Evolutionary conservation across 2,797 vertebrate species (phyloP).

Genomic region (Dendrocincla fuliginosa): DNA sequence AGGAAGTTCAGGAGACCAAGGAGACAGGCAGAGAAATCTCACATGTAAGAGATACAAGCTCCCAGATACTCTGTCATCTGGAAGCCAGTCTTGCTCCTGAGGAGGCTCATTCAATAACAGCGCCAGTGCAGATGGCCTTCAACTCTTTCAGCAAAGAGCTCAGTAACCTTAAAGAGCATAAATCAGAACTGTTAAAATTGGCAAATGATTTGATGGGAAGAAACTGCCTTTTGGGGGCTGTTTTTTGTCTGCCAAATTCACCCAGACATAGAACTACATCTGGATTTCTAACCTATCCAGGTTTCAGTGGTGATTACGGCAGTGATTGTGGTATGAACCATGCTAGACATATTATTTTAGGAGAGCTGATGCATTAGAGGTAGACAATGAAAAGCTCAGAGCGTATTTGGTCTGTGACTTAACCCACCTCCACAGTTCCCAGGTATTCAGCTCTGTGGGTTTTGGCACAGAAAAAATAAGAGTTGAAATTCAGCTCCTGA

Average conservation of each 20-base stretch:
- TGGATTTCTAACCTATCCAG: constrained; percentile 36
- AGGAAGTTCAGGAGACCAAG: background rate
- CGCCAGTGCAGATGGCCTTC: background rate
- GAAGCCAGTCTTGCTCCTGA: background rate
- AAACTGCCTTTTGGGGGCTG: constrained; percentile 12
- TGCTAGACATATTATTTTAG: constrained; percentile 21
- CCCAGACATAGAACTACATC: background rate
- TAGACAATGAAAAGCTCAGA: constrained; percentile 13
- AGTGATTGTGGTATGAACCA: constrained; percentile 16
- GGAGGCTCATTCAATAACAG: background rate
- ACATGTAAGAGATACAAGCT: background rate
- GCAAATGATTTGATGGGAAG: constrained; percentile 21
- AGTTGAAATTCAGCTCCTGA: constrained; percentile 34
- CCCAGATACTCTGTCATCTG: background rate
- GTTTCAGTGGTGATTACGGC: constrained; percentile 38
- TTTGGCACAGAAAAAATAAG: constrained; percentile 19
- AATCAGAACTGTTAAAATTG: constrained; percentile 31
- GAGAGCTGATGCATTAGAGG: constrained; percentile 9
- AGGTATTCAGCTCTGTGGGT: background rate
- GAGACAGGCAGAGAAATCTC: background rate
- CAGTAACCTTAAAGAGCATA: constrained; percentile 28
- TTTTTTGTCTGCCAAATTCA: constrained; percentile 42
- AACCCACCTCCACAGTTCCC: constrained; percentile 31
- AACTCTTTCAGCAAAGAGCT: constrained; percentile 3
- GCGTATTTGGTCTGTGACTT: background rate